A percentile compares a stretch with the other conserved stretches of the same genome.
phyloP scores from a whole-genome alignment of 2,113 vertebrate genomes.

The Cebus imitator region DNA sequence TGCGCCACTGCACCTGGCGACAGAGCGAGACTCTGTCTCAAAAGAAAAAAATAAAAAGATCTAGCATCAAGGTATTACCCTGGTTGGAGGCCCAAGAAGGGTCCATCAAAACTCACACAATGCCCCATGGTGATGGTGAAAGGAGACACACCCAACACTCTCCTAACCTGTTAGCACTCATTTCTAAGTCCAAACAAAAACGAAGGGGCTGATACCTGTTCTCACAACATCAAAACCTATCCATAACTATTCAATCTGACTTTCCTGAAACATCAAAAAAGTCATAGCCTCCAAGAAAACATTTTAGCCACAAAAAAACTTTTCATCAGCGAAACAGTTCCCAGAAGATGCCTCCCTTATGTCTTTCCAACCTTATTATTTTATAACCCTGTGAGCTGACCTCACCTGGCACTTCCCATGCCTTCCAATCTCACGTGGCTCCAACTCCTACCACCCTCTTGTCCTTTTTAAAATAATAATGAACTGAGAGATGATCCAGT shows the following conservation, averaged over 20 bases:
- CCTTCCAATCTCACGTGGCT: not conserved
- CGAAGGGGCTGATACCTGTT: not conserved
- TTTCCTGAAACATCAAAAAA: conserved; percentile 14
- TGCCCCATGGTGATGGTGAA: accelerated
- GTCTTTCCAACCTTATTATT: not conserved
- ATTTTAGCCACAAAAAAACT: not conserved
- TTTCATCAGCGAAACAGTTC: not conserved
- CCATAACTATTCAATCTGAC: not conserved
- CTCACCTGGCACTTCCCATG: not conserved
- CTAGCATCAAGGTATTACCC: not conserved
- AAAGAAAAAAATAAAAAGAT: not conserved
- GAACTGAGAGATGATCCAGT: not conserved
- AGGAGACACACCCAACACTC: too few species aligned
- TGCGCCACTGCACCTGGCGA: too few species aligned
- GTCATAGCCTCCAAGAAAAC: not conserved
- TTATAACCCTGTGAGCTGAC: not conserved
- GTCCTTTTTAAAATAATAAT: not conserved
- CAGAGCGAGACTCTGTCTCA: too few species aligned
- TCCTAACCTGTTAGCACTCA: not conserved
- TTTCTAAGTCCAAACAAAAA: not conserved
- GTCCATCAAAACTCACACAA: not conserved
- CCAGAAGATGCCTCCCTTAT: not conserved
- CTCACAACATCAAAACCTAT: not conserved
- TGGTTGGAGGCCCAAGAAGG: not conserved
- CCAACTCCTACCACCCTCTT: not conserved